Conservation (phyloP, 2,113 vertebrate species). For the Rhinolophus ferrumequinum region DNA sequence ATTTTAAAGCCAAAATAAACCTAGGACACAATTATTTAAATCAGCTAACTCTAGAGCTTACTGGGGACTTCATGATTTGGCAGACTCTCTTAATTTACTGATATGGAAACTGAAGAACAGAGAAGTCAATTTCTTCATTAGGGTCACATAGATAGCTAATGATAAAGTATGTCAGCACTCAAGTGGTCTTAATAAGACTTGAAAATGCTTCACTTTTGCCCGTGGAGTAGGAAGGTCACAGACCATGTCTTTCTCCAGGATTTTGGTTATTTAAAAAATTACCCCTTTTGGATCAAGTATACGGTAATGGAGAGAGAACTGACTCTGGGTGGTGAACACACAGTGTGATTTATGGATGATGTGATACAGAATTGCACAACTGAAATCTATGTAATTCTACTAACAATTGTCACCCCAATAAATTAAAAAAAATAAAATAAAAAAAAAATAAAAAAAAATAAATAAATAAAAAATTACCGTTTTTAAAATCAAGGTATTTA, state of each 20-base stretch:
- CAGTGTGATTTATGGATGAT: too few relatives aligned
- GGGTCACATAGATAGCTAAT: not conserved
- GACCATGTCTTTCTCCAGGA: not conserved
- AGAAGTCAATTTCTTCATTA: not conserved
- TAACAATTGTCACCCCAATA: too few relatives aligned
- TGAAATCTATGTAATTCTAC: too few relatives aligned
- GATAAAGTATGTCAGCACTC: not conserved
- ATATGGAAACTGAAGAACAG: not conserved
- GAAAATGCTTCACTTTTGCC: not conserved
- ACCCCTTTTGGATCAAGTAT: not conserved
- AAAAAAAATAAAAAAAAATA: too few relatives aligned
- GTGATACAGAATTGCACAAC: too few relatives aligned
- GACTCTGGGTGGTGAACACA: too few relatives aligned
- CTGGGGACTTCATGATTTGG: not conserved
- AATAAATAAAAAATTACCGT: not conserved
- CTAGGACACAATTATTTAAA: not conserved
- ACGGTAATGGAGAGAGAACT: too few relatives aligned
- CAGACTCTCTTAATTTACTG: not conserved
- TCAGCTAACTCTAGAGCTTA: not conserved
- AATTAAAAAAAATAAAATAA: too few relatives aligned
- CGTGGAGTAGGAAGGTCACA: not conserved
- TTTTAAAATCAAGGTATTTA: not conserved
- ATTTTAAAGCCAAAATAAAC: not conserved
- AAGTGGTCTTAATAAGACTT: not conserved
- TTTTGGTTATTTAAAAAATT: conserved; percentile 36